Conservation (phyloP, 2,113 vertebrate genomes). For the Callocephalon fimbriatum region DNA sequence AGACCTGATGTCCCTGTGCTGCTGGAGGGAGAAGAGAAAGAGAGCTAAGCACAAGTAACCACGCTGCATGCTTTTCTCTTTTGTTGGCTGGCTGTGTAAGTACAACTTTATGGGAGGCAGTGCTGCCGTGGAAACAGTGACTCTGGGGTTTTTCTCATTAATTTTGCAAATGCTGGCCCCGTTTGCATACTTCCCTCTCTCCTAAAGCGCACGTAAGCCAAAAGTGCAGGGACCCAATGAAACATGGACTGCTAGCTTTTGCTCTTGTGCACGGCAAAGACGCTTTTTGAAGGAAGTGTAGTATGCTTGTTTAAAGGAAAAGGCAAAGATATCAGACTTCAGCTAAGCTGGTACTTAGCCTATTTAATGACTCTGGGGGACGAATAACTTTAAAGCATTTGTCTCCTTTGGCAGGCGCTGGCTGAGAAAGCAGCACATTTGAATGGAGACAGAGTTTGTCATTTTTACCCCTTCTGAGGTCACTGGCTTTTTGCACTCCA, state of each 20-base stretch:
- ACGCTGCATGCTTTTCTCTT: not conserved
- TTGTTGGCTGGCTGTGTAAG: not conserved
- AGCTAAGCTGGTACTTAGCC: not conserved
- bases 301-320: not conserved
- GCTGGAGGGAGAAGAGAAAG: not conserved
- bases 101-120: not conserved
- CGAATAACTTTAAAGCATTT: not conserved
- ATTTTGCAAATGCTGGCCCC: conserved; percentile 10
- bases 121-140: not conserved
- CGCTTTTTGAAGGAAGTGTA: not conserved
- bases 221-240: not conserved
- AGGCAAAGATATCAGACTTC: not conserved
- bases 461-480: not conserved
- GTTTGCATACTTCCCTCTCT: not conserved
- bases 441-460: not conserved
- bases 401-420: not conserved
- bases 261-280: not conserved
- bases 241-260: conserved; percentile 5
- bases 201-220: not conserved
- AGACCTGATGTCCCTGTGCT: not conserved
- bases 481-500: not conserved
- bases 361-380: not conserved
- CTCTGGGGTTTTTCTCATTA: not conserved
- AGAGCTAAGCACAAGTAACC: not conserved
- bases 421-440: not conserved